Conservation (phyloP, 2,797 vertebrate genomes). For the Rhadinocentrus ornatus region DNA sequence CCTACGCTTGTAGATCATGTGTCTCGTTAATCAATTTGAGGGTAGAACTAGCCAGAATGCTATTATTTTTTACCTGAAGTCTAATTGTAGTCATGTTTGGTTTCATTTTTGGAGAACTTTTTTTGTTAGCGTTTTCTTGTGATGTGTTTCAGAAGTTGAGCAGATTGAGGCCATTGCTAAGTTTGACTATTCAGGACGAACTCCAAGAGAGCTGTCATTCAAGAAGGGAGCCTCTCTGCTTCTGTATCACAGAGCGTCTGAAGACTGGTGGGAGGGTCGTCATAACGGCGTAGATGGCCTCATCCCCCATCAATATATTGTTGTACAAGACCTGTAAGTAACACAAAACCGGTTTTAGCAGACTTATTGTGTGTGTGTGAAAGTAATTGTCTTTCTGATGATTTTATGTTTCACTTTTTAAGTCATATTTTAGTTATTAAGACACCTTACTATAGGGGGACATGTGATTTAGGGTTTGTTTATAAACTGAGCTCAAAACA, state of each 20-base stretch:
- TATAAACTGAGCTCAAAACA: background rate
- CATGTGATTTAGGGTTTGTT: background rate
- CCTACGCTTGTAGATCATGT: no score
- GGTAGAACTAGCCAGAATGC: background rate
- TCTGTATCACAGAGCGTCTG: conserved; percentile 91
- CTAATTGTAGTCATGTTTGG: background rate
- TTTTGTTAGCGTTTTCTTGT: background rate
- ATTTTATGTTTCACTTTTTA: background rate
- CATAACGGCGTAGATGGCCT: conserved; percentile 94
- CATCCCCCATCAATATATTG: conserved; percentile 96
- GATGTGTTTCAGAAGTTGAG: conserved; percentile 87
- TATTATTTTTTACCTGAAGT: background rate
- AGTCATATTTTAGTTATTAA: background rate
- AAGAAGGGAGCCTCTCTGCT: conserved; percentile 95
- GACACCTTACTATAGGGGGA: no score
- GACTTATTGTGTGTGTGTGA: background rate
- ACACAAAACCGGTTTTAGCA: background rate
- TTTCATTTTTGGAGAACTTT: background rate
- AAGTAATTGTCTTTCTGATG: background rate
- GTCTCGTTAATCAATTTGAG: background rate
- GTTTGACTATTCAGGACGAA: conserved; percentile 92
- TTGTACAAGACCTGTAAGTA: conserved; percentile 95
- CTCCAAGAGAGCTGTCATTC: conserved; percentile 91
- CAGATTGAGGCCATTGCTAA: conserved; percentile 96
- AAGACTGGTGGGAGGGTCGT: conserved; percentile 97